Conservation (phyloP, 2,888 invertebrate species). For the Osmoderma eremita region DNA sequence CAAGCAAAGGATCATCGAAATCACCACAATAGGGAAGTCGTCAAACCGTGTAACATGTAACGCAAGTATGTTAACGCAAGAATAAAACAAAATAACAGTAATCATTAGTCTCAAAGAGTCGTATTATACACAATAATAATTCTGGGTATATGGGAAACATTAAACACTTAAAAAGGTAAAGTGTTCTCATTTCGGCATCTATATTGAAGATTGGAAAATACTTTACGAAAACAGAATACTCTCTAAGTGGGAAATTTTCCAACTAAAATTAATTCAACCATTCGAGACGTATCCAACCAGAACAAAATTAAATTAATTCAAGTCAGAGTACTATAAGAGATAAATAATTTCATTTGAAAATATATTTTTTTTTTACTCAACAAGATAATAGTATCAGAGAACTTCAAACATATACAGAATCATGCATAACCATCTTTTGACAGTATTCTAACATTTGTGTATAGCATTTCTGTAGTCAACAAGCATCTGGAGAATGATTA, state of each 20-base stretch:
- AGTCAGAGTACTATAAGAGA: too few relatives aligned
- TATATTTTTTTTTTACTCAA: too few relatives aligned
- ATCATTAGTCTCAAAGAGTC: conserved; percentile 17
- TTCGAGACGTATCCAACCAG: too few relatives aligned
- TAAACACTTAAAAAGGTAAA: conserved; percentile 6
- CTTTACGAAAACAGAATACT: not conserved
- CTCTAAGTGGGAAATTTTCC: too few relatives aligned
- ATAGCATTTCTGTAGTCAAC: conserved; percentile 3
- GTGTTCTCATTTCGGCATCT: conserved; percentile 2
- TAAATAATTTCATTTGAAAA: too few relatives aligned
- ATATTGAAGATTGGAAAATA: conserved; percentile 8
- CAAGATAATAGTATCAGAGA: not conserved
- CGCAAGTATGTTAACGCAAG: conserved; percentile 38
- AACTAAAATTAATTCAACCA: too few relatives aligned
- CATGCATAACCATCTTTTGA: conserved; percentile 22
- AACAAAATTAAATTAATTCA: too few relatives aligned
- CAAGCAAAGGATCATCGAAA: conserved; percentile 56
- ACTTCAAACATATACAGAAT: conserved; percentile 23
- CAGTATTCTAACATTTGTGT: conserved; percentile 28
- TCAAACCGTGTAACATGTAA: conserved; percentile 54
- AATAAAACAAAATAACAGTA: conserved; percentile 38
- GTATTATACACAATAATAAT: conserved; percentile 13
- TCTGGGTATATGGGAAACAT: conserved; percentile 15
- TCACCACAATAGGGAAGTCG: conserved; percentile 42
- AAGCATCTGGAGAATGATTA: conserved; percentile 20